Evolutionary conservation across 2,113 vertebrate genomes (phyloP).

Genomic region (Chamaea fasciata): DNA sequence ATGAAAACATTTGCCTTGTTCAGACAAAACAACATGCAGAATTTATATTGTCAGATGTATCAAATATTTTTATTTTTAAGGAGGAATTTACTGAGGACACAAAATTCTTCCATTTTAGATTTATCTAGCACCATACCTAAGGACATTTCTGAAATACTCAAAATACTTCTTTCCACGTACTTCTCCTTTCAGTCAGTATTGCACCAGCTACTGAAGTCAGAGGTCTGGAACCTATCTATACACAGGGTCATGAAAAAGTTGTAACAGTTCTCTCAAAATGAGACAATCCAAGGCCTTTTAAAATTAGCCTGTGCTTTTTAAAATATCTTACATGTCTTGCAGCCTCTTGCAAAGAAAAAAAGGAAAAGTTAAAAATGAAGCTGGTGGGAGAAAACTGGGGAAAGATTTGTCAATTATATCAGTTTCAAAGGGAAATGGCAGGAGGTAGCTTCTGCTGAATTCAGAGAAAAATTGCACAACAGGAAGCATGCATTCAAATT

Average conservation of each 20-base stretch:
- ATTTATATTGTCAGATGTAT: not conserved
- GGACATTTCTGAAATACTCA: not conserved
- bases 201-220: not conserved
- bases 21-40: not conserved
- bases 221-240: not conserved
- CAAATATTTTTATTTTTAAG: not conserved
- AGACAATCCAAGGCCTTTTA: not conserved
- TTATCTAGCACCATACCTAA: not conserved
- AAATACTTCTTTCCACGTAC: not conserved
- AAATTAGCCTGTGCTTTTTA: not conserved
- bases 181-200: not conserved
- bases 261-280: not conserved
- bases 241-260: not conserved
- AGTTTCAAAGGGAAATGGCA: not conserved
- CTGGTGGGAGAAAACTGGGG: not conserved
- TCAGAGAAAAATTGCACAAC: not conserved
- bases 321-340: not conserved
- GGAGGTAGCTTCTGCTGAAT: not conserved
- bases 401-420: not conserved
- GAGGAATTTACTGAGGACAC: not conserved
- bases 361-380: not conserved
- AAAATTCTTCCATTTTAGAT: not conserved
- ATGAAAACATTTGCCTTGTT: not conserved
- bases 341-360: not conserved
- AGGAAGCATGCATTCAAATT: not conserved